phyloP scores from a whole-genome alignment of 2,797 vertebrate genomes.

The Sebastes vulpes region DNA sequence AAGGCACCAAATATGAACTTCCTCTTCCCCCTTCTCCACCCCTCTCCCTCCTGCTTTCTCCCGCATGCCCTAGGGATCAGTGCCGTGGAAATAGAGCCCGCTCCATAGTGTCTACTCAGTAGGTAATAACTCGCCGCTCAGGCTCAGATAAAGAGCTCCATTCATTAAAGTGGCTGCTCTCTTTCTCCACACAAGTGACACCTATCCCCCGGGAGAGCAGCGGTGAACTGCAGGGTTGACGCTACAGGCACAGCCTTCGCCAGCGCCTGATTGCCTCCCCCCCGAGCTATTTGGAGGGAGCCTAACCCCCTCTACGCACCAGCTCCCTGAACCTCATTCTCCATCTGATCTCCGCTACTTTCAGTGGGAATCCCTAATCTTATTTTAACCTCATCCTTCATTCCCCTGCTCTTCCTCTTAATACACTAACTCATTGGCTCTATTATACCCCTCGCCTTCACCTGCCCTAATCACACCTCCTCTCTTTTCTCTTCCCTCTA shows the following conservation, averaged over 20 bases:
- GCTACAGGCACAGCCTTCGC: slow-evolving; percentile 49
- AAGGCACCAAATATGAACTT: slow-evolving; percentile 59
- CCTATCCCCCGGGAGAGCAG: slow-evolving; percentile 62
- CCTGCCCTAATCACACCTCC: slow-evolving; percentile 19
- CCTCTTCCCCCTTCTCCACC: slow-evolving; percentile 1
- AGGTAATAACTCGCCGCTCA: slow-evolving; percentile 76
- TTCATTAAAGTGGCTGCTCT: slow-evolving; percentile 78
- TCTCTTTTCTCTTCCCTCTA: slow-evolving; percentile 5
- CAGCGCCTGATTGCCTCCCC: slow-evolving; percentile 55
- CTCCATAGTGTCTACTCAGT: slow-evolving; percentile 66
- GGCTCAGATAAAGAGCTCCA: slow-evolving; percentile 75
- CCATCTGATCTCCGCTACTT: slow-evolving; percentile 49
- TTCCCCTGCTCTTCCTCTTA: slow-evolving; percentile 9
- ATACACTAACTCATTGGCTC: slow-evolving; percentile 42
- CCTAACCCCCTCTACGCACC: slow-evolving; percentile 10
- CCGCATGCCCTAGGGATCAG: slow-evolving; percentile 46
- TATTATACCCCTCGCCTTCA: slow-evolving; percentile 35
- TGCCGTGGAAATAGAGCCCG: slow-evolving; percentile 44
- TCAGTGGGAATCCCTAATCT: slow-evolving; percentile 25
- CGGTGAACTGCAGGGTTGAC: slow-evolving; percentile 52
- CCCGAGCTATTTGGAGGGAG: slow-evolving; percentile 46
- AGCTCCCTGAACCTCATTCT: slow-evolving; percentile 22
- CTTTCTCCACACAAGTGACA: slow-evolving; percentile 70
- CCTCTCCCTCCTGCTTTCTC: neutral
- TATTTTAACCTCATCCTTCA: slow-evolving; percentile 17